phyloP scores from a whole-genome alignment of 1,140 invertebrate genomes.

The Drosophila yakuba region DNA sequence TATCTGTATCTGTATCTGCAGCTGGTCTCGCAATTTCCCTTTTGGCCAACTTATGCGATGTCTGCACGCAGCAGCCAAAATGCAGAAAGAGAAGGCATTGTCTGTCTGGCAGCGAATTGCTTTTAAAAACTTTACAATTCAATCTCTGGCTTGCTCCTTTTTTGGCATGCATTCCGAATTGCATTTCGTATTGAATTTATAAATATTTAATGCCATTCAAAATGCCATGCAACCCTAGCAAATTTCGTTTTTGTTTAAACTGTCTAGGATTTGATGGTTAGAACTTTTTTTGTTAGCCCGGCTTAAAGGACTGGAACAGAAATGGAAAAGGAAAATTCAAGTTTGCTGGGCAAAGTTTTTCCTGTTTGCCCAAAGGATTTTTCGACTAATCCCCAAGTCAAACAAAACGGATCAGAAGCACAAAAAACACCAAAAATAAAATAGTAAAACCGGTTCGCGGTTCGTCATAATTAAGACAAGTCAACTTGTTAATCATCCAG shows the following conservation, averaged over 20 bases:
- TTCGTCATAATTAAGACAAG: slow-evolving; percentile 75
- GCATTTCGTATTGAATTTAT: slow-evolving; percentile 84
- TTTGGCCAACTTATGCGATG: slow-evolving; percentile 17
- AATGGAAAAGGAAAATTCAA: slow-evolving; percentile 15
- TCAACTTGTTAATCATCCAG: slow-evolving; percentile 82
- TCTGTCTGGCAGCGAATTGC: slow-evolving; percentile 66
- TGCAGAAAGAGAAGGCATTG: slow-evolving; percentile 49
- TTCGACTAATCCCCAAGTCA: slow-evolving; percentile 13
- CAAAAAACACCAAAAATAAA: slow-evolving; percentile 23
- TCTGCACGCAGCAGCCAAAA: neutral
- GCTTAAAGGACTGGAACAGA: slow-evolving; percentile 27
- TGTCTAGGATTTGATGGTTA: slow-evolving; percentile 57
- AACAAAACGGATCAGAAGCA: slow-evolving; percentile 19
- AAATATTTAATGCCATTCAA: slow-evolving; percentile 84
- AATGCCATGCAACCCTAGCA: slow-evolving; percentile 75
- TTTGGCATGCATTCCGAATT: slow-evolving; percentile 81
- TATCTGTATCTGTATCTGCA: slow-evolving; percentile 33
- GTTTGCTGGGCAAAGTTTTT: slow-evolving; percentile 43
- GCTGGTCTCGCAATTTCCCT: slow-evolving; percentile 31
- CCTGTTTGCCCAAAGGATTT: slow-evolving; percentile 63
- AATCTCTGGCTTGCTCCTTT: slow-evolving; percentile 55
- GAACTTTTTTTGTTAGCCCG: slow-evolving; percentile 28
- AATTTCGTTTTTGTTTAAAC: slow-evolving; percentile 56
- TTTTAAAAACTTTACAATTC: slow-evolving; percentile 82
- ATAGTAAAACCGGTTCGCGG: slow-evolving; percentile 10